These are phyloP conservation scores for Pempheris klunzingeri DNA, from an alignment of 2,797 vertebrate species.

Conservation along the genomic window DNA sequence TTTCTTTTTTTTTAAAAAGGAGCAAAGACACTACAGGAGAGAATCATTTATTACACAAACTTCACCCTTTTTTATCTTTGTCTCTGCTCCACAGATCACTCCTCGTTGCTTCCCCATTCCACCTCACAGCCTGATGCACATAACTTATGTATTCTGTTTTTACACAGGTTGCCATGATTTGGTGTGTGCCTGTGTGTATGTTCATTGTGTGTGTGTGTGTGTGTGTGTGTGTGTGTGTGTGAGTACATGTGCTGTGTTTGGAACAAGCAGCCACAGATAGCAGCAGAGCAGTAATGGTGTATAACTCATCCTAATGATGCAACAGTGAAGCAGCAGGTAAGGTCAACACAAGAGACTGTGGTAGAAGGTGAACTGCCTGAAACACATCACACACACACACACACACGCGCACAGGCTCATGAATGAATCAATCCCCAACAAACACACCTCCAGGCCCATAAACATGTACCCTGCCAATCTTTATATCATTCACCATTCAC, in stretches of 20 bases:
- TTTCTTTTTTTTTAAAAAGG: too few species aligned
- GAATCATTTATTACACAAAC: conserved; percentile 8
- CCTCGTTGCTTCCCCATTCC: conserved; percentile 40
- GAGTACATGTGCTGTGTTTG: conserved; percentile 19
- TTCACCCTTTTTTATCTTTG: conserved; percentile 10
- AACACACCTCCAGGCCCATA: conserved; percentile 46
- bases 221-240: conserved; percentile 7
- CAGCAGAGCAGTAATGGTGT: conserved; percentile 72
- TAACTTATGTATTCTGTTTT: conserved; percentile 70
- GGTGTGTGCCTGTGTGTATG: conserved; percentile 28
- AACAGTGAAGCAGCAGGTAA: conserved; percentile 75
- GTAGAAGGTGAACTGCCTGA: conserved; percentile 55
- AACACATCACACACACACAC: conserved; percentile 17
- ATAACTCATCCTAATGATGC: conserved; percentile 80
- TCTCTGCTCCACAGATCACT: conserved; percentile 30
- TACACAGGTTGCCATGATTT: conserved; percentile 50
- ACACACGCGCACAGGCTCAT: conserved; percentile 19
- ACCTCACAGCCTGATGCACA: conserved; percentile 48
- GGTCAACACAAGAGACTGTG: conserved; percentile 68
- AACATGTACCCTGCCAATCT: conserved; percentile 63
- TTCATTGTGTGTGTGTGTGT: neutral
- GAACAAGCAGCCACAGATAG: conserved; percentile 57
- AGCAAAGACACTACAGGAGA: neutral
- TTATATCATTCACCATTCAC: conserved; percentile 44
- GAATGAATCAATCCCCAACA: conserved; percentile 47